Evolutionary conservation across 1,140 invertebrate species (phyloP).

Genomic region (Drosophila novamexicana): DNA sequence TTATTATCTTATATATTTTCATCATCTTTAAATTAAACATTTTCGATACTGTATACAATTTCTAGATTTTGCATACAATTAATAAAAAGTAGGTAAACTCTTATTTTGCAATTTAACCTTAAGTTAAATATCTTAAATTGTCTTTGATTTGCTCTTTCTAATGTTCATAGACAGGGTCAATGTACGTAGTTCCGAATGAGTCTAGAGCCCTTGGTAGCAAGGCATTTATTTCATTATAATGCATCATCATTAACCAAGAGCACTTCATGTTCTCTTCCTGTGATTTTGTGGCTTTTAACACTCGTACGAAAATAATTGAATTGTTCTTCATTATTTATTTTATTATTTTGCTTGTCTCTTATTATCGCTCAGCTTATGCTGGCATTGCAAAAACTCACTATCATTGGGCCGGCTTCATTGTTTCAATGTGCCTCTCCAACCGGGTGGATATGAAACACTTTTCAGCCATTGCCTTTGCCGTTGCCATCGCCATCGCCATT

Average conservation of each 20-base stretch:
- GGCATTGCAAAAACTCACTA: constrained; percentile 43
- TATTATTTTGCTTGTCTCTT: constrained; percentile 80
- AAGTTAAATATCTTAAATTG: too few species aligned
- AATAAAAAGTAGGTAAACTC: too few species aligned
- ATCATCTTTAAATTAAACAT: too few species aligned
- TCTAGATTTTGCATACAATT: too few species aligned
- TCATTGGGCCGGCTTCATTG: constrained; percentile 57
- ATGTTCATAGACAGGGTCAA: background rate
- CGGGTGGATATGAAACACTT: constrained; percentile 65
- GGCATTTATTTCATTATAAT: constrained; percentile 48
- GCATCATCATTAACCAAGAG: constrained; percentile 67
- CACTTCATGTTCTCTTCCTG: constrained; percentile 36
- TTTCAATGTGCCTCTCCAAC: constrained; percentile 28
- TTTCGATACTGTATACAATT: too few species aligned
- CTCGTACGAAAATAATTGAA: constrained; percentile 74
- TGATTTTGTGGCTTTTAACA: constrained; percentile 74
- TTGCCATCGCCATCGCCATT: constrained; percentile 31
- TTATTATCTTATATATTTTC: too few species aligned
- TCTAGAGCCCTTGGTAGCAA: background rate
- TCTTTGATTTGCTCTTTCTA: background rate
- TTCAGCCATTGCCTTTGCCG: constrained; percentile 43
- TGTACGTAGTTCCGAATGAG: background rate
- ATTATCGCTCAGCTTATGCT: constrained; percentile 75
- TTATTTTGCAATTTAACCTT: too few species aligned
- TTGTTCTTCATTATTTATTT: constrained; percentile 82